Evolutionary conservation across 2,888 invertebrate genomes (phyloP), one percentile per base, ranked within the genome.

Genomic region (Dichetophora obliterata): DNA sequence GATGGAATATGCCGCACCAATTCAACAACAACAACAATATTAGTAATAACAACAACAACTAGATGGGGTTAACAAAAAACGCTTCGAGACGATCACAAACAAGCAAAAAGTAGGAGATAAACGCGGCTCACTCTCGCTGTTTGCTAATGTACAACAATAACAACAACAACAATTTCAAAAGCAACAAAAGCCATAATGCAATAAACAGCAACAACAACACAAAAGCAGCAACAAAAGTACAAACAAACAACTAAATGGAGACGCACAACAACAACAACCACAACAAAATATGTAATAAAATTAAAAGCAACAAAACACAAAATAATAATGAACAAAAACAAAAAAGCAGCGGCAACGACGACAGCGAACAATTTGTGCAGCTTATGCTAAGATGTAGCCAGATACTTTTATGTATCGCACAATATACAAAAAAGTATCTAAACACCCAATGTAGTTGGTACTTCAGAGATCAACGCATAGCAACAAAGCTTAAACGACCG

Each of bases 31-130:
- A 71, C 8, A 69, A 54, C 37, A 73, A 72, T 68, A 61, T 66
- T n/a, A 78, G 76, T 76, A 77, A 81, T 72, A 81, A 80, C 77
- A 80, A 79, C 77, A 78, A 69, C 75, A 78, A 77, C 79, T 78
- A 76, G 76, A 54, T 77, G 74, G 76, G n/a, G 77, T 43, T 43
- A 43, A 43, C 43, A 78, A 75, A 70, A 50, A 31, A 59, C 57
- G 69, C 54, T 31, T 68, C 22, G 54, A 31, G 59, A 72, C 50
- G 57, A 71, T 57, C 71, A 68, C 66, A 71, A 69, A 27, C 59
- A 75, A 68, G 31, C 57, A 76, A 63, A 59, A 54, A 69, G 52
- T 59, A n/a, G 50, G 43, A 54, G 34, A 74, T 31, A 69, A 74
- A 57, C 71, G 71, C 57, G 71, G 71, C 22, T 57, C 34, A 57